Conservation (phyloP, 2,888 invertebrate species). For the Vesta saturnalis region DNA sequence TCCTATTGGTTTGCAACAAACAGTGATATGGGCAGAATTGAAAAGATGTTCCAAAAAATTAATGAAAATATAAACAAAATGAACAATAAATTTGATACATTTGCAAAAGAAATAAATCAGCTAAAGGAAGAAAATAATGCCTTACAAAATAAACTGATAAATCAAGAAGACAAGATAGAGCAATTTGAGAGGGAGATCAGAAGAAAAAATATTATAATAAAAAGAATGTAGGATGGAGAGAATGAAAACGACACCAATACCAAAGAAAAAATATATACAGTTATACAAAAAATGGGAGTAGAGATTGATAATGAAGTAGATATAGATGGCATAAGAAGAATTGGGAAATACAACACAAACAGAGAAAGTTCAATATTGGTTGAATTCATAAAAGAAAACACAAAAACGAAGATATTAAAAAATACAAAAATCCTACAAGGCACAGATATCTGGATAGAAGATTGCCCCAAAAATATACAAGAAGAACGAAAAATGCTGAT, state of each 20-base stretch:
- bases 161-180: neutral
- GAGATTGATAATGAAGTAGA: neutral
- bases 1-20: too few species aligned
- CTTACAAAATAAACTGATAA: neutral
- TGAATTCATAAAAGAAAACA: neutral
- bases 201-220: neutral
- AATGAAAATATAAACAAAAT: neutral
- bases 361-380: conserved; percentile 7
- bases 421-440: too few species aligned
- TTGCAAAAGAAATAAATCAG: too few species aligned
- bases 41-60: neutral
- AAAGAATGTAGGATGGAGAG: neutral
- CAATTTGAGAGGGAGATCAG: neutral
- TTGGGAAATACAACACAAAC: neutral
- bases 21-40: neutral
- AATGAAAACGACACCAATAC: neutral
- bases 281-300: neutral
- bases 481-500: conserved; percentile 16
- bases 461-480: conserved; percentile 5
- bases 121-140: too few species aligned
- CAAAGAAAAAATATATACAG: neutral
- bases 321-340: conserved; percentile 1
- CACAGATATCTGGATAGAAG: conserved; percentile 14
- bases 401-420: too few species aligned
- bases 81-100: neutral